phyloP scores from a whole-genome alignment of 2,888 invertebrate genomes.

The Saturnia pavonia region DNA sequence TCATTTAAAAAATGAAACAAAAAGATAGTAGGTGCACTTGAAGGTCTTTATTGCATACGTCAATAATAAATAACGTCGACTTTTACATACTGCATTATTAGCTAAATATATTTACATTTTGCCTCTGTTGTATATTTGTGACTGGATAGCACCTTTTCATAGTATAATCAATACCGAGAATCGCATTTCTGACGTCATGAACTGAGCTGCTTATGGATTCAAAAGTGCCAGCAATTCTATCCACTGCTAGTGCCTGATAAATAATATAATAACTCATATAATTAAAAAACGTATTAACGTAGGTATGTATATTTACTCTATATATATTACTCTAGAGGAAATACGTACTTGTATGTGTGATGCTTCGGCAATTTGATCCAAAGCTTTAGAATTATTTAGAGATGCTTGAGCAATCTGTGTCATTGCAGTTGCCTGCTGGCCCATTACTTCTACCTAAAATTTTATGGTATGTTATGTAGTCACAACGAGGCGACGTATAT shows the following conservation, averaged over 20 bases:
- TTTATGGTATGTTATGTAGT: background rate
- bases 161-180: conserved; percentile 67
- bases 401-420: conserved; percentile 64
- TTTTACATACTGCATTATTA: conserved; percentile 17
- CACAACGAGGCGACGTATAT: background rate
- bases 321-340: background rate
- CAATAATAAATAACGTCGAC: conserved; percentile 3
- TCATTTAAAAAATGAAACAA: background rate
- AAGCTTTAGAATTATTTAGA: conserved; percentile 57
- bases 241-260: conserved; percentile 63
- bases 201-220: conserved; percentile 60
- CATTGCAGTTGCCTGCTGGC: conserved; percentile 63
- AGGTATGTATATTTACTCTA: background rate
- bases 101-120: conserved; percentile 49
- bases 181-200: conserved; percentile 64
- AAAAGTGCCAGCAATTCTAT: conserved; percentile 61
- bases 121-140: conserved; percentile 48
- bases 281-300: background rate
- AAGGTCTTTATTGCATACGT: conserved; percentile 6
- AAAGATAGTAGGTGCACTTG: background rate
- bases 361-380: conserved; percentile 67
- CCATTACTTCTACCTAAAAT: conserved; percentile 64
- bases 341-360: conserved; percentile 62
- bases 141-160: conserved; percentile 63
- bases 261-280: conserved; percentile 5